These are phyloP conservation scores for Fratercula arctica DNA, from an alignment of 2,797 vertebrate genomes.

Conservation along the genomic window DNA sequence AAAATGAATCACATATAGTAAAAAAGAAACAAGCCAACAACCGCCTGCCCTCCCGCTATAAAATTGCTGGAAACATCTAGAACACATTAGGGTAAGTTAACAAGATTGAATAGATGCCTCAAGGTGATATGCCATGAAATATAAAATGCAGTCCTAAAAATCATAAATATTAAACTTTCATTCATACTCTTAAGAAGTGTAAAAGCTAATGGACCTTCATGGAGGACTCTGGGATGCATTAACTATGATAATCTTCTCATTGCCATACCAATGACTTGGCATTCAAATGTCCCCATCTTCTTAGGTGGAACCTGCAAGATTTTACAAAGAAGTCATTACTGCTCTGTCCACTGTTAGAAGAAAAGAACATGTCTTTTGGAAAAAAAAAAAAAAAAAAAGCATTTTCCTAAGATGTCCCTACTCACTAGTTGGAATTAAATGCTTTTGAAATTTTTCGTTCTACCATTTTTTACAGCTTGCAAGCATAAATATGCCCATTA, in stretches of 20 bases:
- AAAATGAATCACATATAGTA: neutral
- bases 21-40: neutral
- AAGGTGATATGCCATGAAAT: neutral
- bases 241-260: neutral
- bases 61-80: neutral
- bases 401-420: neutral
- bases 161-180: neutral
- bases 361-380: neutral
- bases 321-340: neutral
- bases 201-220: neutral
- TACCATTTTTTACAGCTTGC: neutral
- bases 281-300: neutral
- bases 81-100: neutral
- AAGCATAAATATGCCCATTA: neutral
- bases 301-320: neutral
- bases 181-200: neutral
- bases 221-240: neutral
- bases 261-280: neutral
- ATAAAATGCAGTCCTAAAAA: too few relatives aligned
- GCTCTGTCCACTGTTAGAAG: neutral
- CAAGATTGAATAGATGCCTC: neutral
- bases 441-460: neutral
- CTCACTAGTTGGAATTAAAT: neutral
- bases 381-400: neutral
- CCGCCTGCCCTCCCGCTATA: accelerated